These are phyloP conservation scores for Drosophila sordidula DNA, from an alignment of 2,888 invertebrate genomes.

Conservation along the genomic window DNA sequence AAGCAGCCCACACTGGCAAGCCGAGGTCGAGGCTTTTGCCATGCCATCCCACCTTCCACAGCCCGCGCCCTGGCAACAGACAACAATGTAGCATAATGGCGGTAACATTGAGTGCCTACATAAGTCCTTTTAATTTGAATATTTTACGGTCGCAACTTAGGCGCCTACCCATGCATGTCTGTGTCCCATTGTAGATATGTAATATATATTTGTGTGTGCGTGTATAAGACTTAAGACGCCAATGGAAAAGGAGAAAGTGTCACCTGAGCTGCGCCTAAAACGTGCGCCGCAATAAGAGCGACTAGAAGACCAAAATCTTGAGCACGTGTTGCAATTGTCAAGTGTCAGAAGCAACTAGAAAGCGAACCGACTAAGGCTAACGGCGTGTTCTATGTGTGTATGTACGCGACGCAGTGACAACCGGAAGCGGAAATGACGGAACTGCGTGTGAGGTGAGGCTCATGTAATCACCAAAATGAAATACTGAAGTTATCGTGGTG, in stretches of 20 bases:
- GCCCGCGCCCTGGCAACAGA: conserved; percentile 28
- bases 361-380: conserved; percentile 25
- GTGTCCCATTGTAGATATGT: conserved; percentile 3
- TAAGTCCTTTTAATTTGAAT: conserved; percentile 83
- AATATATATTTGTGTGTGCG: conserved; percentile 19
- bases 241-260: conserved; percentile 36
- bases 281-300: conserved; percentile 25
- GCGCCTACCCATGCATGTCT: conserved; percentile 15
- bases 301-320: conserved; percentile 42
- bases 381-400: conserved; percentile 10
- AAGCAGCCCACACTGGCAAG: conserved; percentile 51
- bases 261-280: conserved; percentile 46
- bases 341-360: conserved; percentile 45
- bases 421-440: conserved; percentile 66
- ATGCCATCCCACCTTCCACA: not conserved
- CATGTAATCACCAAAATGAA: conserved; percentile 54
- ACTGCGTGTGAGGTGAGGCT: conserved; percentile 34
- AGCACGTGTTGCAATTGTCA: conserved; percentile 77
- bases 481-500: conserved; percentile 69
- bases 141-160: conserved; percentile 70
- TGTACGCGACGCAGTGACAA: conserved; percentile 27
- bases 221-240: conserved; percentile 44
- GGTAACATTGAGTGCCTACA: conserved; percentile 81
- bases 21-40: conserved; percentile 43
- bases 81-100: conserved; percentile 77